Evolutionary conservation across 1,140 invertebrate species (phyloP).

Genomic region (Solen grandis): DNA sequence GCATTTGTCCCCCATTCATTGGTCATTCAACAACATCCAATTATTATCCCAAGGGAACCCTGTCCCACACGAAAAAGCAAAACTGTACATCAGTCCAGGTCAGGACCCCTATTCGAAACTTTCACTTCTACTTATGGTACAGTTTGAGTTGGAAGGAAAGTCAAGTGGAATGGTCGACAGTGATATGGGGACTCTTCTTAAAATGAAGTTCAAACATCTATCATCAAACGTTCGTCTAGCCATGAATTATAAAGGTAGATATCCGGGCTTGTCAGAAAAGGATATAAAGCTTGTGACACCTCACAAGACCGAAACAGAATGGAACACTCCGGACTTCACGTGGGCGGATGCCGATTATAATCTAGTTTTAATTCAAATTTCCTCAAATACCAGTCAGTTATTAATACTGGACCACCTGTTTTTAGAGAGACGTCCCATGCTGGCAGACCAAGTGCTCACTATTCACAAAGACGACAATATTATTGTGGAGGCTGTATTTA

Average conservation of each 20-base stretch:
- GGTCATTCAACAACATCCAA: conserved; percentile 44
- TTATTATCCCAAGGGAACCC: background rate
- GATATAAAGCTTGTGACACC: conserved; percentile 28
- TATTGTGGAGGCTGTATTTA: conserved; percentile 56
- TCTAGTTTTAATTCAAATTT: conserved; percentile 42
- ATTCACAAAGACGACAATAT: conserved; percentile 53
- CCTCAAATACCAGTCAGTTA: conserved; percentile 28
- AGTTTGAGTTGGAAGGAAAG: conserved; percentile 56
- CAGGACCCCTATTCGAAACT: conserved; percentile 17
- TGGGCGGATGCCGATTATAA: conserved; percentile 56
- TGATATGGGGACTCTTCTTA: conserved; percentile 58
- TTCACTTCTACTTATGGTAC: conserved; percentile 19
- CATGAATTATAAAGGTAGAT: conserved; percentile 41
- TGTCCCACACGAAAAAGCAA: conserved; percentile 26
- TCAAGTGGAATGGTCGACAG: conserved; percentile 58
- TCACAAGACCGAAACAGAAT: conserved; percentile 24
- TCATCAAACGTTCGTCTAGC: background rate
- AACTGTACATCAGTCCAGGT: conserved; percentile 14
- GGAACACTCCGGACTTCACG: conserved; percentile 56
- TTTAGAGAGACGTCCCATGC: conserved; percentile 52
- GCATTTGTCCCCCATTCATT: conserved; percentile 45
- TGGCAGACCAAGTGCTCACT: conserved; percentile 42
- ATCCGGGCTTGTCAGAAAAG: conserved; percentile 18
- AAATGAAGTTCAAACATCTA: conserved; percentile 46
- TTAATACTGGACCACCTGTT: conserved; percentile 47